Conservation (phyloP, 2,797 vertebrate species). For the Nannoperca obscura region DNA sequence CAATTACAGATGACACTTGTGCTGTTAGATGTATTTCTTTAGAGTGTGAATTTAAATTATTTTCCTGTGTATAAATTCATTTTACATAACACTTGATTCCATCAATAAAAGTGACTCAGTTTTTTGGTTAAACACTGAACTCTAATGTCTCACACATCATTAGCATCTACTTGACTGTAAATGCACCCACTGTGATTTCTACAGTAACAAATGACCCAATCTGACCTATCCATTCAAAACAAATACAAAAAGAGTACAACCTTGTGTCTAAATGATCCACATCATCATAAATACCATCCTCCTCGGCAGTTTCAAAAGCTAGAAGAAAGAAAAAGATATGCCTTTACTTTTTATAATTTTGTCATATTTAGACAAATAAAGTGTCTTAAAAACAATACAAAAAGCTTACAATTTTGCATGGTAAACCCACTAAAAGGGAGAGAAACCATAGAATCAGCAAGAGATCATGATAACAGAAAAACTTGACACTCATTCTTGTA, state of each 20-base stretch:
- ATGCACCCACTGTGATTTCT: background rate
- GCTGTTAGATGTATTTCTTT: background rate
- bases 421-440: slow-evolving; percentile 66
- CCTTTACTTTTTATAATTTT: background rate
- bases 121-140: background rate
- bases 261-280: background rate
- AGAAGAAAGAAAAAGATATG: background rate
- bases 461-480: background rate
- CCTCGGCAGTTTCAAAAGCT: background rate
- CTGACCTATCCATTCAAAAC: background rate
- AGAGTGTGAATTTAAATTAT: background rate
- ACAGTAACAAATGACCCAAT: background rate
- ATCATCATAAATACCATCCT: background rate
- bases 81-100: background rate
- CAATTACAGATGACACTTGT: background rate
- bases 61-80: background rate
- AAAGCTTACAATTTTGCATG: slow-evolving; percentile 73
- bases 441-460: background rate
- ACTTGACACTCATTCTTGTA: background rate
- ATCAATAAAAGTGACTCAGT: background rate
- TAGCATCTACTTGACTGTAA: background rate
- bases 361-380: background rate
- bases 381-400: background rate
- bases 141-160: background rate
- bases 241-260: slow-evolving; percentile 2